These are phyloP conservation scores for Thymelicus acteon DNA, from an alignment of 2,888 invertebrate genomes.

Conservation along the genomic window DNA sequence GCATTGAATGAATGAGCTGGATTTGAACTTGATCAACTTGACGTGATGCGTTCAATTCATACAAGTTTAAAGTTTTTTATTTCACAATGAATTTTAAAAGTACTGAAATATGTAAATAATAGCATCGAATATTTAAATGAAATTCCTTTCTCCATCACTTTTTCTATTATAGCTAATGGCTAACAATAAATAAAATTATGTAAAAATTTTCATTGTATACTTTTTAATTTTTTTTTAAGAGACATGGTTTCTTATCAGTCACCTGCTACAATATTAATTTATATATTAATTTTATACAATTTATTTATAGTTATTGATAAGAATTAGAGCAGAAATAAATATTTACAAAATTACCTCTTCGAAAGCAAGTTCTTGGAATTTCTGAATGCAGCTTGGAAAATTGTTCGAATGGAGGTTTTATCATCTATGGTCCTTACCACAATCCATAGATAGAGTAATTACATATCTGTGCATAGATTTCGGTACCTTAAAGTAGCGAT, in stretches of 20 bases:
- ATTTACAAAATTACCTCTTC: too few species aligned
- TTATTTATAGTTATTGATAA: too few species aligned
- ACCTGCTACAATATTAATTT: background rate
- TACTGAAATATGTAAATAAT: background rate
- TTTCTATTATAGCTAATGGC: background rate
- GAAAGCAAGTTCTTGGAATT: too few species aligned
- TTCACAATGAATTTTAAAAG: slow-evolving; percentile 2
- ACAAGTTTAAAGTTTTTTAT: background rate
- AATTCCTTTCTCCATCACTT: slow-evolving; percentile 8
- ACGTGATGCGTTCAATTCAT: slow-evolving; percentile 29
- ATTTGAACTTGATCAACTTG: slow-evolving; percentile 23
- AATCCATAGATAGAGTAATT: too few species aligned
- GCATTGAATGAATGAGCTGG: slow-evolving; percentile 55
- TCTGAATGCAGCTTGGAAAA: too few species aligned
- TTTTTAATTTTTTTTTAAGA: slow-evolving; percentile 17
- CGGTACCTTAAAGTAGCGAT: too few species aligned
- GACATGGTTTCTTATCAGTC: background rate
- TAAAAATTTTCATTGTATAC: slow-evolving; percentile 20
- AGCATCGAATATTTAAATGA: background rate
- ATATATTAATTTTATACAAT: background rate
- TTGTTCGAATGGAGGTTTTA: too few species aligned
- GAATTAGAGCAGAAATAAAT: too few species aligned
- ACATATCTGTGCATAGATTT: too few species aligned
- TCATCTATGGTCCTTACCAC: too few species aligned
- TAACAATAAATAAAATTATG: background rate